These are phyloP conservation scores for Nasonia oneida DNA, from an alignment of 2,888 invertebrate genomes.

Conservation along the genomic window DNA sequence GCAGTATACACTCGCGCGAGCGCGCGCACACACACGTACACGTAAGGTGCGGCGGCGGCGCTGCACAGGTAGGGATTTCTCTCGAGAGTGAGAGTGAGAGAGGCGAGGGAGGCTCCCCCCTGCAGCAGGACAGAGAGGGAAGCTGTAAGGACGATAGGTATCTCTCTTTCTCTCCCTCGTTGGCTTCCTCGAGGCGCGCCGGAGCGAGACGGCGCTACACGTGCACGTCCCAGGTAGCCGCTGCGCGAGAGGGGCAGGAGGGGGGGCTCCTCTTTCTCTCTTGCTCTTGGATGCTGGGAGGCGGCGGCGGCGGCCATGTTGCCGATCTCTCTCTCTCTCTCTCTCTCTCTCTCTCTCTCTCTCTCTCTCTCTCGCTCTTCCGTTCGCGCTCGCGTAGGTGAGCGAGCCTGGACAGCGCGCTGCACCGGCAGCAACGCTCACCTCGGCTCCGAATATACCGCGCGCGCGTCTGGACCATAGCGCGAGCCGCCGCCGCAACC, in stretches of 20 bases:
- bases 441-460: slow-evolving; percentile 27
- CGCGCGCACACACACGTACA: neutral
- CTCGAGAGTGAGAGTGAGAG: slow-evolving; percentile 35
- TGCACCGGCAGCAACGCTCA: slow-evolving; percentile 13
- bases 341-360: slow-evolving; percentile 76
- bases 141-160: slow-evolving; percentile 15
- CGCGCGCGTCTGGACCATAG: slow-evolving; percentile 16
- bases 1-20: slow-evolving; percentile 29
- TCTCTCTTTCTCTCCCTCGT: slow-evolving; percentile 38
- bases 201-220: slow-evolving; percentile 46
- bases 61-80: slow-evolving; percentile 58
- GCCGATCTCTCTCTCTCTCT: slow-evolving; percentile 81
- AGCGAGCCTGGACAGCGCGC: slow-evolving; percentile 7
- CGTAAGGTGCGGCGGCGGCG: slow-evolving; percentile 44
- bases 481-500: slow-evolving; percentile 24
- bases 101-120: slow-evolving; percentile 39
- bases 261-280: slow-evolving; percentile 64
- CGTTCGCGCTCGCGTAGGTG: neutral
- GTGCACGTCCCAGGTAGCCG: slow-evolving; percentile 53
- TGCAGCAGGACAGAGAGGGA: neutral
- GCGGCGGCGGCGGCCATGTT: slow-evolving; percentile 82
- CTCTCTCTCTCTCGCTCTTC: slow-evolving; percentile 5
- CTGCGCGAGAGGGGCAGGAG: slow-evolving; percentile 55
- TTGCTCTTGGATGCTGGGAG: slow-evolving; percentile 80
- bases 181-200: slow-evolving; percentile 29